Evolutionary conservation across 2,113 vertebrate genomes (phyloP), one percentile per base, ranked within the genome.

Genomic region (Cariama cristata): DNA sequence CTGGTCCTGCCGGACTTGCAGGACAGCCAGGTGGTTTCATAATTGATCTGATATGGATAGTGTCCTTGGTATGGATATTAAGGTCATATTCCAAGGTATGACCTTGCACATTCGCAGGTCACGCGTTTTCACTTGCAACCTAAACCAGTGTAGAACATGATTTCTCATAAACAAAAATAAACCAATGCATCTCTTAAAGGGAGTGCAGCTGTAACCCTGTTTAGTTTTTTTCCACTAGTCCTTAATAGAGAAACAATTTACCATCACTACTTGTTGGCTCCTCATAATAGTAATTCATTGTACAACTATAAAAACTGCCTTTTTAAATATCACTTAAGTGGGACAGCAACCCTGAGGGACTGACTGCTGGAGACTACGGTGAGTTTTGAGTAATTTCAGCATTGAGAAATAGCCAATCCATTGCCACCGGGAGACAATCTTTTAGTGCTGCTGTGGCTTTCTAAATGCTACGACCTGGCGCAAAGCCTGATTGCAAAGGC

Each of bases 281-380:
- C 32, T 94, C 64, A 19, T 44, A 71, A 79, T 11, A 74, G 19
- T 72, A 79, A 90, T 64, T 88, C 28, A 67, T 77, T 55, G 23
- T 55, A 30, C 22, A 66, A 38, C 32, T 74, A 33, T 44, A 85
- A 56, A 87, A 63, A 4, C 12, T 74, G 18, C 55, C 49, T 77
- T 89, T 50, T 68, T 81, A 72, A 79, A 85, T 85, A 59, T 75
- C 80, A 42, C 21, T 94, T 81, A 91, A 94, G 74, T 90, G 40
- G 81, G 84, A 79, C 66, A 68, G 71, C 35, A 85, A 11, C 38
- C 44, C 71, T 49, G 45, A 75, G 77, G 77, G 33, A 82, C 44
- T 45, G 35, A 45, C 84, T 87, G 26, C 58, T 75, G 74, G 60
- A 73, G 56, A 35, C 67, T 30, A 58, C 0, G 1, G 27, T 67